These are phyloP conservation scores for Conchocele bisecta DNA, from an alignment of 2,888 invertebrate genomes.

Conservation along the genomic window DNA sequence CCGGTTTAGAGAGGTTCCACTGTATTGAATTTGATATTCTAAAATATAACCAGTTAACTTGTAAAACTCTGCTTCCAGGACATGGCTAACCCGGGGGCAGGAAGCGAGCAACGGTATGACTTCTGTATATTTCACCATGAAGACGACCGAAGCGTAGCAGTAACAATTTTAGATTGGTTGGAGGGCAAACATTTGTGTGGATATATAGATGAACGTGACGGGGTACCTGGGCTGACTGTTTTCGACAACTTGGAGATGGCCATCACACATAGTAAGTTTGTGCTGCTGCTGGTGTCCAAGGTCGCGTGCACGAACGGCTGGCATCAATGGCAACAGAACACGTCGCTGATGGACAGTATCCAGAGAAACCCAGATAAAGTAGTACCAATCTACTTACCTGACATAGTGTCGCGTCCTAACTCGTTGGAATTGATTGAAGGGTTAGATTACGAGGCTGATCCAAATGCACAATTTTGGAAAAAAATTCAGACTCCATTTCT, in stretches of 20 bases:
- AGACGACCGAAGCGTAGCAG: background rate
- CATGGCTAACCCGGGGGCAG: too few relatives aligned
- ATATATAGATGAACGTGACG: constrained; percentile 7
- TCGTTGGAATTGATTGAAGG: constrained; percentile 7
- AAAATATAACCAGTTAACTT: too few relatives aligned
- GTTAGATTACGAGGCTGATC: background rate
- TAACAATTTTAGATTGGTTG: background rate
- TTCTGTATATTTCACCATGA: background rate
- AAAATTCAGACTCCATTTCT: background rate
- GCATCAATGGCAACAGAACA: constrained; percentile 6
- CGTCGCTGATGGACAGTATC: background rate
- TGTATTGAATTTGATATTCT: too few relatives aligned
- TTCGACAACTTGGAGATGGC: background rate
- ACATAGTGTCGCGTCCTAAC: background rate
- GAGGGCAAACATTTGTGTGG: background rate
- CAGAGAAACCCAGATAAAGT: constrained; percentile 5
- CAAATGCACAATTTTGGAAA: background rate
- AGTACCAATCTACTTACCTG: constrained; percentile 1
- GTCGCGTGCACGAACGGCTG: background rate
- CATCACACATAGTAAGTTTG: background rate
- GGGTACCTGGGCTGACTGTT: background rate
- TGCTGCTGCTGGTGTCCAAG: background rate
- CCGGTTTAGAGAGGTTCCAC: too few relatives aligned
- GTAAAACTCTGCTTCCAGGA: too few relatives aligned
- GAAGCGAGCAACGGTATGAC: background rate